Conservation (phyloP, 2,113 vertebrate species). For the Excalfactoria chinensis region DNA sequence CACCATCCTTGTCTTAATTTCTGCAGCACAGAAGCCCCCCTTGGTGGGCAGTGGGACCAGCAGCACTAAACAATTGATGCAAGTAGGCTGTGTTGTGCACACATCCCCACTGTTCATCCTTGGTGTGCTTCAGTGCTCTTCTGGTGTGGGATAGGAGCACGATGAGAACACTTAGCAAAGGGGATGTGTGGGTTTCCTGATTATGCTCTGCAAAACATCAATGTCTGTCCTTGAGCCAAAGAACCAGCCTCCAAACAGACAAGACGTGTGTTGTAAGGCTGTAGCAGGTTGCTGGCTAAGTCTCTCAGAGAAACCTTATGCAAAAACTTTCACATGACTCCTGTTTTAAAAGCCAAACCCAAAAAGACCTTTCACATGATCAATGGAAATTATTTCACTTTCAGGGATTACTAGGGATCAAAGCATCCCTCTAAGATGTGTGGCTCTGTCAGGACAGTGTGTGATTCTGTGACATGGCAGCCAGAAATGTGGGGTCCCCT, state of each 20-base stretch:
- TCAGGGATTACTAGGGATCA: conserved; percentile 40
- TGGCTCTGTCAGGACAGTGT: conserved; percentile 15
- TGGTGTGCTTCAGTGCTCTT: conserved; percentile 31
- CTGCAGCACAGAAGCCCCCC: conserved; percentile 50
- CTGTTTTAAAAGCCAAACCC: neutral
- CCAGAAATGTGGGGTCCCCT: conserved; percentile 33
- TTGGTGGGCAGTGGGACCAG: conserved; percentile 45
- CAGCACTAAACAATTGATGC: conserved; percentile 1
- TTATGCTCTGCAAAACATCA: conserved; percentile 39
- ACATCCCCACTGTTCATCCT: conserved; percentile 48
- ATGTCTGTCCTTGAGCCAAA: conserved; percentile 32
- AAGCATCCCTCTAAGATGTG: conserved; percentile 45
- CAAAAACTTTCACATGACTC: conserved; percentile 12
- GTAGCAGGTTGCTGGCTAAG: neutral
- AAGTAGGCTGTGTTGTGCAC: conserved; percentile 1
- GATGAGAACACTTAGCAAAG: conserved; percentile 11
- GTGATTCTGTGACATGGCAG: neutral
- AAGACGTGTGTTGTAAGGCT: neutral
- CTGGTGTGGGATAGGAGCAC: conserved; percentile 22
- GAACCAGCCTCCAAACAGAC: neutral
- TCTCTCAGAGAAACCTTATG: conserved; percentile 16
- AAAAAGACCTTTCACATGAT: conserved; percentile 18
- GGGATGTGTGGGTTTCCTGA: conserved; percentile 47
- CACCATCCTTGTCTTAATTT: conserved; percentile 38
- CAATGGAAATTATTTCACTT: neutral